Conservation (phyloP, 2,888 invertebrate genomes). For the Drosophila vallismaia region DNA sequence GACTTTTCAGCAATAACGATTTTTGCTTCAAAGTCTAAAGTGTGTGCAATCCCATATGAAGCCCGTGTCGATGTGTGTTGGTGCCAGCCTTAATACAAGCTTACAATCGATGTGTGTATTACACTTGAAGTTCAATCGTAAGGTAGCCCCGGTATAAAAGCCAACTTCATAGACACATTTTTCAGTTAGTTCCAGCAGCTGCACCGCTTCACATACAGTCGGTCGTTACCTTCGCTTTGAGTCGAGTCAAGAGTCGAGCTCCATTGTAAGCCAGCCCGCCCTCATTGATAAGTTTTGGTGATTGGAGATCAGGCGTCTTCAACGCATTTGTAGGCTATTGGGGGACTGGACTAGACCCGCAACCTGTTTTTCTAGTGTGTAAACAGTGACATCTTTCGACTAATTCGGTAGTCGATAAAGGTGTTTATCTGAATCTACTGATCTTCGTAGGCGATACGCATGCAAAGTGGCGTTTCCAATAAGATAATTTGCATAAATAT, state of each 20-base stretch:
- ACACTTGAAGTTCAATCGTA: constrained; percentile 50
- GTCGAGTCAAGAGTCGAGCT: constrained; percentile 32
- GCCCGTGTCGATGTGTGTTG: neutral
- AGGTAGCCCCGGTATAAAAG: constrained; percentile 64
- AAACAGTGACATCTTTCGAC: constrained; percentile 35
- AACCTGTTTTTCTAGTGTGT: constrained; percentile 35
- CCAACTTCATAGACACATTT: constrained; percentile 61
- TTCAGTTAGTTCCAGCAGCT: constrained; percentile 68
- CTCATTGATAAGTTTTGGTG: constrained; percentile 17
- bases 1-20: constrained; percentile 73
- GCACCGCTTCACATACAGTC: constrained; percentile 60
- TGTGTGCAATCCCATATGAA: constrained; percentile 35
- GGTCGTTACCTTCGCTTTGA: constrained; percentile 21
- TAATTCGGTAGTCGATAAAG: constrained; percentile 2
- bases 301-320: constrained; percentile 4
- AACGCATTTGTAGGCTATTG: constrained; percentile 21
- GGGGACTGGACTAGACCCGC: neutral
- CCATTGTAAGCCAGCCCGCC: constrained; percentile 44
- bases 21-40: constrained; percentile 72
- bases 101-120: constrained; percentile 28
- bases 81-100: constrained; percentile 18
- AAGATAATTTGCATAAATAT: constrained; percentile 24
- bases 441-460: constrained; percentile 22
- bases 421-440: constrained; percentile 6
- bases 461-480: constrained; percentile 25